These are phyloP conservation scores for Eilema caniola DNA, from an alignment of 2,888 invertebrate species.

Conservation along the genomic window DNA sequence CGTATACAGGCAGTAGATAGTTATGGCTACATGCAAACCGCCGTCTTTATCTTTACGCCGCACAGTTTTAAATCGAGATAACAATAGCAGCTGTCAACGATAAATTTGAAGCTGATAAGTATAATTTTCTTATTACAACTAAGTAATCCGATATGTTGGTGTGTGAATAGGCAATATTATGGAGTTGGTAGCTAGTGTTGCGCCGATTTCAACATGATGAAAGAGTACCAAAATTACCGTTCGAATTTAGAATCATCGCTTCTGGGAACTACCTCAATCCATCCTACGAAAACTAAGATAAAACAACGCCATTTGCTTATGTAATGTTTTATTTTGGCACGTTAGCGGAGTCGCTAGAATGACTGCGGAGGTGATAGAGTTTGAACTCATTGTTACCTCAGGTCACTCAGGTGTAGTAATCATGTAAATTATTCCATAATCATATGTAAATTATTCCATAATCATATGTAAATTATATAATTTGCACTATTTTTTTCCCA, in stretches of 20 bases:
- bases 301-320: not conserved
- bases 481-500: not conserved
- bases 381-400: no score
- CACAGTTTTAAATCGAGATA: constrained; percentile 49
- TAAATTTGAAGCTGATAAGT: constrained; percentile 46
- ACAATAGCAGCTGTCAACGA: constrained; percentile 42
- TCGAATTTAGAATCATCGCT: not conserved
- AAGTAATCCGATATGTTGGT: constrained; percentile 21
- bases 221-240: not conserved
- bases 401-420: no score
- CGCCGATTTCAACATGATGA: not conserved
- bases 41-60: constrained; percentile 43
- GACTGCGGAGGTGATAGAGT: no score
- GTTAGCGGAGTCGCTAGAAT: not conserved
- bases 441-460: no score
- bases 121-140: constrained; percentile 29
- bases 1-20: constrained; percentile 43
- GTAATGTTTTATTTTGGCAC: not conserved
- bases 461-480: no score
- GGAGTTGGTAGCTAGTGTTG: not conserved
- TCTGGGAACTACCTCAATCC: not conserved
- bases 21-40: constrained; percentile 31
- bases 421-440: no score
- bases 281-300: not conserved
- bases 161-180: not conserved